phyloP scores from a whole-genome alignment of 2,888 invertebrate species.

The Melanostoma scalare region DNA sequence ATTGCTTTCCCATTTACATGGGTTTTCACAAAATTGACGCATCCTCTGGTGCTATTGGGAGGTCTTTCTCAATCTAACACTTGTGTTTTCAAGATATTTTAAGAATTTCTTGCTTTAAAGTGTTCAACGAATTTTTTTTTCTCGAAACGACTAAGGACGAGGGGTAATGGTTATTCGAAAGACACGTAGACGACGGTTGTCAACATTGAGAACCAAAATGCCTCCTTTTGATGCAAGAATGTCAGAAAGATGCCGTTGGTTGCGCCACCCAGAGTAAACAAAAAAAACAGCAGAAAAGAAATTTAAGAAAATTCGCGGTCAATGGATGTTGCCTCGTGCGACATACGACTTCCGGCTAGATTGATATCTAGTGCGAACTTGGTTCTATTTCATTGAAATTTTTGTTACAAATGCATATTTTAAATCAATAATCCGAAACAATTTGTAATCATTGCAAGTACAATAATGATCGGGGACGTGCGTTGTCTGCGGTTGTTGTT shows the following conservation, averaged over 20 bases:
- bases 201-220: constrained; percentile 27
- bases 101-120: neutral
- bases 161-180: neutral
- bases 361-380: constrained; percentile 52
- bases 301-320: constrained; percentile 61
- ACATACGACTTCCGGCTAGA: constrained; percentile 64
- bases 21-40: constrained; percentile 57
- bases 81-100: constrained; percentile 45
- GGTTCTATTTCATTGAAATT: constrained; percentile 52
- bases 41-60: constrained; percentile 24
- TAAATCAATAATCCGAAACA: constrained; percentile 48
- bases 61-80: constrained; percentile 41
- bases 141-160: constrained; percentile 15
- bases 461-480: too few relatives aligned
- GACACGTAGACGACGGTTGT: constrained; percentile 37
- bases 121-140: constrained; percentile 13
- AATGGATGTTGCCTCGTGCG: constrained; percentile 67
- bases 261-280: constrained; percentile 10
- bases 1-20: constrained; percentile 38
- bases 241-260: constrained; percentile 41
- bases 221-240: constrained; percentile 31
- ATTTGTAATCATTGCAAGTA: constrained; percentile 18
- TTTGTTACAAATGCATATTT: constrained; percentile 27
- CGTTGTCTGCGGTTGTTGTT: constrained; percentile 11
- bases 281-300: neutral